Base-by-base conservation (phyloP, 2,113 vertebrate species). In the Furnarius figulus region DNA sequence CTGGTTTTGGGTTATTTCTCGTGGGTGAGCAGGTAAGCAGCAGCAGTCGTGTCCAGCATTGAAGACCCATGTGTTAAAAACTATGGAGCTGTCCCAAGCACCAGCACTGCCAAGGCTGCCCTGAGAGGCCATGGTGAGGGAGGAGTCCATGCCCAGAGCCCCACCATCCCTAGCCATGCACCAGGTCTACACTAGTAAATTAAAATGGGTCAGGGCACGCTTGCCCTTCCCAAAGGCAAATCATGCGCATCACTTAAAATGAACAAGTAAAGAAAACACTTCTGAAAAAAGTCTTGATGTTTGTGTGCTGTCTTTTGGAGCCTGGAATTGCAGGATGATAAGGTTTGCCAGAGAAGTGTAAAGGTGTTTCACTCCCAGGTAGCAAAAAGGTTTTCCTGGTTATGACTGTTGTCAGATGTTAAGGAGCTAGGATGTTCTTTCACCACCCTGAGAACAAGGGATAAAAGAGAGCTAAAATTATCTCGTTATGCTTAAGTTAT, bases 401-500 rank as follows among this genome's bases (percentile, higher is more conserved):
- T 82, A 59, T 39, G 14, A 15, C 12, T 79, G 18, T 31, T 83
- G 2, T 22, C 63, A 67, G 16, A 50, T 53, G 37, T 22, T 73
- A 66, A 77, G 50, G 37, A 76, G 10, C 21, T 12, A 70, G 25
- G 14, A 31, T 55, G 13, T 62, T 95, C 63, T 77, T 63, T 77
- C 35, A 74, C 17, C 10, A 46, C 19, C 25, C 33, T 30, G 18
- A 78, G 37, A 91, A 87, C 19, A 46, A 89, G 62, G 28, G 46
- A 53, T 68, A 18, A 91, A 78, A 86, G 62, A 17, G 22, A 68
- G 13, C 44, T 85, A 89, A 93, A 89, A 87, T 89, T 89, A 31
- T 68, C 62, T 71, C 40, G 6, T 6, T 61, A 47, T 35, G 35
- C 22, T 79, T 63, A 82, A 85, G 5, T 72, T 68, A 47, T 24